Base-by-base conservation (phyloP, 2,113 vertebrate genomes). In the Engystomops pustulosus region DNA sequence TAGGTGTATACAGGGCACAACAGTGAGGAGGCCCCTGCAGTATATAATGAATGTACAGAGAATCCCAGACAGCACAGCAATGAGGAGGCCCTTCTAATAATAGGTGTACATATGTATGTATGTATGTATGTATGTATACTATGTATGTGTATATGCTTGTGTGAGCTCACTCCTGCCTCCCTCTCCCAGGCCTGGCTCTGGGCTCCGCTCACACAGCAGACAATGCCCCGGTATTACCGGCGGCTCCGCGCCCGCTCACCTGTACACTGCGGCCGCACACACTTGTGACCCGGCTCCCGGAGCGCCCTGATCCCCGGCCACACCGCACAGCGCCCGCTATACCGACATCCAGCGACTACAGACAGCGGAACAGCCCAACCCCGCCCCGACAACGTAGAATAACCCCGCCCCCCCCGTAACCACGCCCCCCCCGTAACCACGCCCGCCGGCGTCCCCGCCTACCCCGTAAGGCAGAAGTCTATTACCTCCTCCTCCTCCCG, bases 361-460 rank as follows among this genome's bases (percentile, higher is more conserved):
- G 71, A 75, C 81, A 83, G 70, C 81, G 41, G 25, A 51, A 47
- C 55, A 15, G 41, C 55, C 27, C 34, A 6, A 34, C 71, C 55
- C 41, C 71, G 81, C 81, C 81, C 7, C 62, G n/a, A 36, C n/a
- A n/a, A n/a, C n/a, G n/a, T n/a, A n/a, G n/a, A n/a, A 8, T 9
- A 6, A 18, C 17, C 36, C 44, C 53, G 53, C 53, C 53, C 53
- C 23, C 51, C 18, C 1, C 12, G 1, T 10, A 20, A 5, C 15
- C 51, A 53, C 3, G 8, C 79, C 79, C 30, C 18, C n/a, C 15
- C 8, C 10, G 4, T 20, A 7, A 18, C 18, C 23, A 65, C 36
- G 55, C 55, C 47, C 68, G 6, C 38, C 14, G 9, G 6, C 41
- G 2, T 11, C 32, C 79, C 44, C n/a, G 2, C 25, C 25, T 8